Conservation (phyloP, 2,113 vertebrate genomes). For the Pygoscelis adeliae region DNA sequence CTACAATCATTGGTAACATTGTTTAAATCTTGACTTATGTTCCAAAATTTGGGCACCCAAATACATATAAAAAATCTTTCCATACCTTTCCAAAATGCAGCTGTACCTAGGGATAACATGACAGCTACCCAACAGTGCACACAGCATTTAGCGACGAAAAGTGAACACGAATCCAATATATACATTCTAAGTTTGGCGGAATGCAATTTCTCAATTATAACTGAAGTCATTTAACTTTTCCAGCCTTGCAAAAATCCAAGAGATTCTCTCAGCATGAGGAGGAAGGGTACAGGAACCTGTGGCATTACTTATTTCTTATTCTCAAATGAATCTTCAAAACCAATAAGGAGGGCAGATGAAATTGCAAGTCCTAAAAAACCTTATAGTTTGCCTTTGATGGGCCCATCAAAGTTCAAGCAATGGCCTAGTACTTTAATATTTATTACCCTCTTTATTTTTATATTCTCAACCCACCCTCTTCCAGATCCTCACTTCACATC, state of each 20-base stretch:
- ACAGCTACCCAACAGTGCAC: not conserved
- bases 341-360: not conserved
- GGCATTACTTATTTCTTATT: not conserved
- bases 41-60: not conserved
- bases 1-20: not conserved
- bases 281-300: not conserved
- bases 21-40: not conserved
- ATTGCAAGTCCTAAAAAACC: conserved; percentile 21
- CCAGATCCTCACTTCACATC: conserved; percentile 24
- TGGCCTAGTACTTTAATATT: not conserved
- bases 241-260: not conserved
- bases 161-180: not conserved
- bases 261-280: not conserved
- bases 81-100: not conserved
- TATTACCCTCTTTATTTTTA: conserved; percentile 48
- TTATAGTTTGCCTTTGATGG: conserved; percentile 15
- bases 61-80: not conserved
- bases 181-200: not conserved
- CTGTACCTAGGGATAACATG: not conserved
- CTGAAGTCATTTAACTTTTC: not conserved
- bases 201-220: not conserved
- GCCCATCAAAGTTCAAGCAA: not conserved
- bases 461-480: conserved; percentile 9
- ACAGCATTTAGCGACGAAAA: not conserved
- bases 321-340: conserved; percentile 27